Conservation (phyloP, 2,113 vertebrate genomes). For the Dendrocopos noguchii region DNA sequence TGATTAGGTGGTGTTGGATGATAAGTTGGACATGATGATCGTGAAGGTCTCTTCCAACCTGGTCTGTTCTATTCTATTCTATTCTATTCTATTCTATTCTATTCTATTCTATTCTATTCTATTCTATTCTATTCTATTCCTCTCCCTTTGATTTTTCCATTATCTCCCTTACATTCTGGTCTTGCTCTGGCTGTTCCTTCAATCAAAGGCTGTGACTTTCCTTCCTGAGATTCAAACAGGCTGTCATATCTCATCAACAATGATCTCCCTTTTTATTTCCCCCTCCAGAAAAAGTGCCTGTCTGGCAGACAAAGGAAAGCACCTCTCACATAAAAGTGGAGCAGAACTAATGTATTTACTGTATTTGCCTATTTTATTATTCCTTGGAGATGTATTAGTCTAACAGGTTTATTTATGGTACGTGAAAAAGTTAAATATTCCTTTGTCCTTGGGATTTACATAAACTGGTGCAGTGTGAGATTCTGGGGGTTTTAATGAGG, state of each 20-base stretch:
- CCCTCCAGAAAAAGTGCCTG: slow-evolving; percentile 1
- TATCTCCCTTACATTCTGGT: not conserved
- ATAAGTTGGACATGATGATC: no score
- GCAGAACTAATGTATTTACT: slow-evolving; percentile 75
- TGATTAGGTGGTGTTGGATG: no score
- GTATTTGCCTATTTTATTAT: slow-evolving; percentile 68
- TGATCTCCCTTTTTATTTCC: not conserved
- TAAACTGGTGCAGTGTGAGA: slow-evolving; percentile 53
- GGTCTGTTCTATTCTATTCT: no score
- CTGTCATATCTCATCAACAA: slow-evolving; percentile 41
- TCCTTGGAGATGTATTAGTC: slow-evolving; percentile 66
- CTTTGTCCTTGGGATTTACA: slow-evolving; percentile 71
- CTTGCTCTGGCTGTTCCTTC: not conserved
- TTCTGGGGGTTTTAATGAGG: slow-evolving; percentile 49
- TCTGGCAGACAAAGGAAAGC: slow-evolving; percentile 43
- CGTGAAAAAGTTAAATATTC: slow-evolving; percentile 70
- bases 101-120: no score
- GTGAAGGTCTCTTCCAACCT: no score
- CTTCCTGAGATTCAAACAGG: slow-evolving; percentile 27
- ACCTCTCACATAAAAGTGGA: slow-evolving; percentile 67
- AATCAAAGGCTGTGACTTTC: not conserved
- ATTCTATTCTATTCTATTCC: not conserved
- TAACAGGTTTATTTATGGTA: slow-evolving; percentile 74
- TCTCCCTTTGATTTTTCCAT: not conserved
- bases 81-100: no score